phyloP scores from a whole-genome alignment of 1,140 invertebrate species.

The Ostrea edulis region DNA sequence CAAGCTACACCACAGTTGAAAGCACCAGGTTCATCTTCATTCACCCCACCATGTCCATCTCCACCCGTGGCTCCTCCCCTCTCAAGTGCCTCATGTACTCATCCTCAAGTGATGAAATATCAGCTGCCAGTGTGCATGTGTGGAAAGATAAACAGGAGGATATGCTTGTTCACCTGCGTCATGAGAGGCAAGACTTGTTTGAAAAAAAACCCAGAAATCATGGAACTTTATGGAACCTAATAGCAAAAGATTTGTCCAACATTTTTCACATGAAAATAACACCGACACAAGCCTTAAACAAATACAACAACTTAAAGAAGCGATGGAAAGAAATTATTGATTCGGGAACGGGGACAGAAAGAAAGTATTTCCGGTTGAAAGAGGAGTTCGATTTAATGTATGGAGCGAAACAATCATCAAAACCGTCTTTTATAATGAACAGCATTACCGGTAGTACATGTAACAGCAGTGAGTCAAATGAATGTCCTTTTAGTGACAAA shows the following conservation, averaged over 20 bases:
- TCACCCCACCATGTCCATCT: no score
- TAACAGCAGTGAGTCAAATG: not conserved
- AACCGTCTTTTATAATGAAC: slow-evolving; percentile 7
- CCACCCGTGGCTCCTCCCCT: no score
- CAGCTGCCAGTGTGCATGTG: no score
- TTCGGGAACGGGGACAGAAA: slow-evolving; percentile 1
- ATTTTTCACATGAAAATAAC: slow-evolving; percentile 1
- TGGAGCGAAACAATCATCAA: slow-evolving; percentile 36
- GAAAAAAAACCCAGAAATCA: not conserved
- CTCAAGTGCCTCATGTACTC: no score
- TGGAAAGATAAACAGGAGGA: no score
- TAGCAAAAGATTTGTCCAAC: not conserved
- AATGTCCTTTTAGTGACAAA: not conserved
- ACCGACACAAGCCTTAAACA: slow-evolving; percentile 34
- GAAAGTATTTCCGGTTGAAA: slow-evolving; percentile 38
- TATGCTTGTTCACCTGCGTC: no score
- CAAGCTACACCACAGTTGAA: no score
- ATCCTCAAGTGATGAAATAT: no score
- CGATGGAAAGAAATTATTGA: slow-evolving; percentile 41
- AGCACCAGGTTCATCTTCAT: no score
- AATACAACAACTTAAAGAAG: slow-evolving; percentile 40
- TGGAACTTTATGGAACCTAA: not conserved
- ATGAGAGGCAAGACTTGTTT: no score
- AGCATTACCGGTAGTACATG: no score
- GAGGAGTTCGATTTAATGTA: slow-evolving; percentile 40